These are phyloP conservation scores for Lepus americanus DNA, from an alignment of 2,113 vertebrate genomes.

Conservation along the genomic window DNA sequence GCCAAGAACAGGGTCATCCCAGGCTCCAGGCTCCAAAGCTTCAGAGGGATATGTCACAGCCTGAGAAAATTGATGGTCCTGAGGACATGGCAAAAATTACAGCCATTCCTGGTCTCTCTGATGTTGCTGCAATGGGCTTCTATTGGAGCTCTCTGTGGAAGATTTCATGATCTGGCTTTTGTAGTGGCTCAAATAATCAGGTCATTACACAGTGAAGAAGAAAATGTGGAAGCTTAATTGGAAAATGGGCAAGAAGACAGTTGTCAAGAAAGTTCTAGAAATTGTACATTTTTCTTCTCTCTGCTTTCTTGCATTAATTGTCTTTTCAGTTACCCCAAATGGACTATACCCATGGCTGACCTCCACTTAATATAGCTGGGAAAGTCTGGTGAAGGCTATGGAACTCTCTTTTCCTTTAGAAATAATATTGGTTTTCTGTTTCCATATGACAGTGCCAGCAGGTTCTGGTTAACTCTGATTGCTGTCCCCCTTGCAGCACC, in stretches of 20 bases:
- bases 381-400: constrained; percentile 55
- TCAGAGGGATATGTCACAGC: background rate
- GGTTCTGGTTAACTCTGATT: constrained; percentile 69
- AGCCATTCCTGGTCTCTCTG: background rate
- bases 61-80: background rate
- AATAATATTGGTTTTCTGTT: constrained; percentile 62
- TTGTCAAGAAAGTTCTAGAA: constrained; percentile 31
- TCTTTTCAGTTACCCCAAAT: constrained; percentile 59
- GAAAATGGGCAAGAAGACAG: constrained; percentile 22
- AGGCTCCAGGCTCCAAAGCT: background rate
- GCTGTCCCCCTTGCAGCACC: constrained; percentile 9
- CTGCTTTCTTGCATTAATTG: constrained; percentile 44
- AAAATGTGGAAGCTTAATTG: background rate
- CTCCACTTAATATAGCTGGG: constrained; percentile 17
- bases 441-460: constrained; percentile 31
- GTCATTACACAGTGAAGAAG: background rate
- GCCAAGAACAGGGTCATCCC: background rate
- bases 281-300: constrained; percentile 30
- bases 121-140: background rate
- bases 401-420: constrained; percentile 18
- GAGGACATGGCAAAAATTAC: background rate
- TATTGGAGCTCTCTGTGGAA: background rate
- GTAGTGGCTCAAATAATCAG: constrained; percentile 1
- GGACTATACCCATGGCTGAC: background rate
- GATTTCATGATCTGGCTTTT: constrained; percentile 30